A percentile compares a stretch with the other conserved stretches of the same genome.
Conservation (phyloP, 2,888 invertebrate genomes). For the Caenorhabditis doughertyi region DNA sequence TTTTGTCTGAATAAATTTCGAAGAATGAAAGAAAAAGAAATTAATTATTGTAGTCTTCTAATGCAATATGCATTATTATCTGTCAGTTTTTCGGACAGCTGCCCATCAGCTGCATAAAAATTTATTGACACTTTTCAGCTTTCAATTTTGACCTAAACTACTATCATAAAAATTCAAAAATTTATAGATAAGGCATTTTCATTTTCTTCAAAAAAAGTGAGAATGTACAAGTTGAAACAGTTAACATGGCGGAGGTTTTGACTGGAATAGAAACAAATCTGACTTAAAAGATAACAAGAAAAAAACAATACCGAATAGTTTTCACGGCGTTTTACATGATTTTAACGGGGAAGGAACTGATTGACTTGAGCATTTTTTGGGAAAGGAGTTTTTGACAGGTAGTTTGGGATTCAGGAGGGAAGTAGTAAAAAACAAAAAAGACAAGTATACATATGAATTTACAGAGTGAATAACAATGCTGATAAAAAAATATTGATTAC, state of each 20-base stretch:
- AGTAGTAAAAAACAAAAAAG: neutral
- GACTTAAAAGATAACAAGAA: constrained; percentile 13
- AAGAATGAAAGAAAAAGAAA: no score
- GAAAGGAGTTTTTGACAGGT: neutral
- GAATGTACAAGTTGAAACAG: neutral
- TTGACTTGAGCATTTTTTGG: constrained; percentile 11
- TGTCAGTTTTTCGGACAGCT: no score
- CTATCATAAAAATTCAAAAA: neutral
- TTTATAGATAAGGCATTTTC: neutral
- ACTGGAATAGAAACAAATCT: constrained; percentile 5
- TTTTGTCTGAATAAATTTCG: no score
- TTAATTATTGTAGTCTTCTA: no score
- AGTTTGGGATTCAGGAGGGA: neutral
- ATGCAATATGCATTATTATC: no score
- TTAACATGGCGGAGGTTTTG: constrained; percentile 14
- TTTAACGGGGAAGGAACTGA: neutral
- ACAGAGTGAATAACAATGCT: neutral
- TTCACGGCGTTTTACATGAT: neutral
- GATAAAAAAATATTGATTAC: constrained; percentile 15
- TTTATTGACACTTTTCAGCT: neutral
- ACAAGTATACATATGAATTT: neutral
- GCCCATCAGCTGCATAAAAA: neutral
- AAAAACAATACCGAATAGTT: neutral
- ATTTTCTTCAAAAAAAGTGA: neutral
- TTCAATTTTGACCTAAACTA: neutral